Evolutionary conservation across 2,113 vertebrate genomes (phyloP), one percentile per base, ranked within the genome.

Genomic region (Ariopsis seemanni): DNA sequence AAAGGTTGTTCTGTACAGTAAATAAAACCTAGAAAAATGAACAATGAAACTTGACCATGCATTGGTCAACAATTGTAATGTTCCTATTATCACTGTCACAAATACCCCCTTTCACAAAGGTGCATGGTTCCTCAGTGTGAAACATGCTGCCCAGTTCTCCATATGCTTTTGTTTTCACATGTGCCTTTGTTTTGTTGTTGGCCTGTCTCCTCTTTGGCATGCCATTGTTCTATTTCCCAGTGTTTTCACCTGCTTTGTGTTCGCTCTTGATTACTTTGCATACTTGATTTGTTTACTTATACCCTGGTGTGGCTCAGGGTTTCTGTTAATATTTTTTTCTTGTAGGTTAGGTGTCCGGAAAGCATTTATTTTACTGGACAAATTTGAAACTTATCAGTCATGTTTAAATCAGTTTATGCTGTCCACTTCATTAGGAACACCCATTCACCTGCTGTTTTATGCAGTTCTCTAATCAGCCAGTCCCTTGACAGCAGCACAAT

Each of bases 251-350:
- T 50, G 10, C 20, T 77, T 77, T 0, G 5, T 52, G 74, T n/a
- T 50, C 9, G 5, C 72, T 20, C 72, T 50, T 42, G 34, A 50
- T 50, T 18, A 75, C 42, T 77, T 50, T 77, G 8, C 22, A 48
- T 50, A 48, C 72, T 48, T 20, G 72, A 75, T 77, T 77, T 77
- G 74, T 52, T 77, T 53, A 77, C 48, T 22, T 52, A 77, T 52
- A 52, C 20, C 30, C 8, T 77, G 20, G 74, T 77, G 22, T 53
- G 74, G 22, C 11, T 57, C 42, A 42, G 42, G 42, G 42, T 42
- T 42, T 42, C 42, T 42, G 42, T 42, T 42, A 42, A 42, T 42
- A 42, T 42, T 42, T 42, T 42, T 42, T 42, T 42, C 42, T 42
- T 42, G 42, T 42, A 42, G 42, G 42, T 42, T 42, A 42, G 42